Base-by-base conservation (phyloP, 2,888 invertebrate genomes). In the Metellina segmentata region DNA sequence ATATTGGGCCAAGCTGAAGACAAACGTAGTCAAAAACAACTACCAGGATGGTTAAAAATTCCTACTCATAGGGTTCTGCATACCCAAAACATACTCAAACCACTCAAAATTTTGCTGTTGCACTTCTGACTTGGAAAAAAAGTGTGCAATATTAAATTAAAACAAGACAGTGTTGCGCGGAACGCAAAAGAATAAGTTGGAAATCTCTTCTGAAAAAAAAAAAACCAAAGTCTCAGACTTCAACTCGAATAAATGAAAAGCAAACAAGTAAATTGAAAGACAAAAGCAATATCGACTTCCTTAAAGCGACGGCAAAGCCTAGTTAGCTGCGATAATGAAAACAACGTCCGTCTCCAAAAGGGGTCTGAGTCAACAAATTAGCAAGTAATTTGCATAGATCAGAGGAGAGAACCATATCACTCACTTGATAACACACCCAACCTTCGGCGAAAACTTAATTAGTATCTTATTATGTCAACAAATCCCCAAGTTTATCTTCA, bases 371-470 rank as follows among this genome's bases (percentile, higher is more conserved):
- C 77, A 83, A 89, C 83, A 89, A 89, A 89, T 89, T 89, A 89
- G 71, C 71, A 69, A 19, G 61, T 49, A 19, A 89, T 85, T 79
- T 89, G 89, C 89, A 89, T 89, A 77, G 75, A 89, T 83, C 89
- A 83, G 83, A 89, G 69, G 70, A 81, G 16, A n/a, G 77, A 85
- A 49, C 78, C 79, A 48, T 70, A 87, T 87, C 87, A 69, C 71
- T 87, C 87, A 87, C 51, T 19, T 16, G 9, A 85, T 78, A 82
- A 20, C 19, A 69, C 9, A 49, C 11, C 34, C 69, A n/a, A 49
- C 69, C 61, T 48, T 20, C 71, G 52, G 52, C 70, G 70, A 72
- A 85, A 87, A 87, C 79, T 87, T 87, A 87, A 87, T 87, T 87
- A 87, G 87, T 72, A 51, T 19, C 69, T 19, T 51, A 51, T 70